phyloP scores from a whole-genome alignment of 2,797 vertebrate species.

The Pseudopleuronectes americanus region DNA sequence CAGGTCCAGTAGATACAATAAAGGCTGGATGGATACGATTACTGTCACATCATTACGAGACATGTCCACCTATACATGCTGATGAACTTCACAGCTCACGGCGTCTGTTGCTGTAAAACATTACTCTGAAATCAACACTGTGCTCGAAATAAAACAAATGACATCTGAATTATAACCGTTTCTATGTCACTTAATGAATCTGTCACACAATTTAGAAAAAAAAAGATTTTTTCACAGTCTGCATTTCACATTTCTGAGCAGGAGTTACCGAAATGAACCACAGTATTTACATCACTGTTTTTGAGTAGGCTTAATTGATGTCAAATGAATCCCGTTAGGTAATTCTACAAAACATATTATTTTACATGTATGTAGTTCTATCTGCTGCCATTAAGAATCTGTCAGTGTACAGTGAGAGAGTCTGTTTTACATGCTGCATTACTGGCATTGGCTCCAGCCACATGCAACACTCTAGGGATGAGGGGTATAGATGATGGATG shows the following conservation, averaged over 20 bases:
- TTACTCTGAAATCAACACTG: neutral
- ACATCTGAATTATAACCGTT: too few species aligned
- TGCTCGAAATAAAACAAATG: neutral
- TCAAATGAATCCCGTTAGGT: neutral
- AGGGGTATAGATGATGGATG: too few species aligned
- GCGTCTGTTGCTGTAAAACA: neutral
- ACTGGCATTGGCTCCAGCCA: too few species aligned
- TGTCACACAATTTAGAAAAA: too few species aligned
- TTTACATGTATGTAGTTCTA: too few species aligned
- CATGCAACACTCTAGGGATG: too few species aligned
- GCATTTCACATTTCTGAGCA: neutral
- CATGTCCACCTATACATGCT: slow-evolving; percentile 18
- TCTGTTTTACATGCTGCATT: too few species aligned
- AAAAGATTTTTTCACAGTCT: neutral
- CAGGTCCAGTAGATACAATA: slow-evolving; percentile 55
- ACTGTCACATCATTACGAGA: slow-evolving; percentile 37
- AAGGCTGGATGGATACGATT: slow-evolving; percentile 48
- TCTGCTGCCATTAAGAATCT: too few species aligned
- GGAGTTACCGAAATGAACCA: neutral
- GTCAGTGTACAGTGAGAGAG: too few species aligned
- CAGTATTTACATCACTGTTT: neutral
- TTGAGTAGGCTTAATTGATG: neutral
- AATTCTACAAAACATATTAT: too few species aligned
- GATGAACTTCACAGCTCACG: slow-evolving; percentile 24
- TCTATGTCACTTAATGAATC: neutral